Percentiles rank a stretch among this genome's conserved stretches.
These are phyloP conservation scores for Gallinago undulata DNA, from an alignment of 2,113 vertebrate genomes.

Conservation along the genomic window DNA sequence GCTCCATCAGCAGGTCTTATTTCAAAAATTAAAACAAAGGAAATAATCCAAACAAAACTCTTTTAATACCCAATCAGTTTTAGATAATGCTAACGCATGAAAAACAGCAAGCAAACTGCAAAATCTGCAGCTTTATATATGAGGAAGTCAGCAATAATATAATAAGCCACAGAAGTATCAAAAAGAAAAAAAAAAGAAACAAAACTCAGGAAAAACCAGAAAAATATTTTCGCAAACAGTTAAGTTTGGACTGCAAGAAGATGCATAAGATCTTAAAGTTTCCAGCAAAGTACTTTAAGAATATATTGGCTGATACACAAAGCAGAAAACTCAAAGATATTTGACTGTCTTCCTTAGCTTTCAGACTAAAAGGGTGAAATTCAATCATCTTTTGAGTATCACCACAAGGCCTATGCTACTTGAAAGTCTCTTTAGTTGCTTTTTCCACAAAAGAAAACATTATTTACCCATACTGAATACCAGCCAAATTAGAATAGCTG, in stretches of 20 bases:
- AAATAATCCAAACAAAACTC: not conserved
- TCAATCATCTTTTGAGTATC: not conserved
- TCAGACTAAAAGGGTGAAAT: not conserved
- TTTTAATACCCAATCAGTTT: not conserved
- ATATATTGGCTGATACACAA: not conserved
- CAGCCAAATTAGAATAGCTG: not conserved
- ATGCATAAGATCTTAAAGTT: not conserved
- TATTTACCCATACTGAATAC: not conserved
- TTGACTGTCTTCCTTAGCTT: not conserved
- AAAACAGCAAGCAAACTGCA: not conserved
- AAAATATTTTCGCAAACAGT: not conserved
- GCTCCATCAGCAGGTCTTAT: not conserved
- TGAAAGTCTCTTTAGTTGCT: not conserved
- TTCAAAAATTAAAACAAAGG: not conserved
- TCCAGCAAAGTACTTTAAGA: not conserved
- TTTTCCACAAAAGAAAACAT: not conserved
- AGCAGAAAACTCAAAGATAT: not conserved
- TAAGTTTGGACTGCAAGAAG: not conserved
- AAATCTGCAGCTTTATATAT: not conserved
- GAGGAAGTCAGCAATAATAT: not conserved
- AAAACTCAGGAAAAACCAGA: fast-evolving
- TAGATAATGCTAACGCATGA: not conserved
- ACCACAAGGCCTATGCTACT: not conserved
- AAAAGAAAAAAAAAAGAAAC: not conserved
- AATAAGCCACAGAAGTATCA: not conserved